phyloP scores from a whole-genome alignment of 2,888 invertebrate genomes.

The Priocnemis perturbator region DNA sequence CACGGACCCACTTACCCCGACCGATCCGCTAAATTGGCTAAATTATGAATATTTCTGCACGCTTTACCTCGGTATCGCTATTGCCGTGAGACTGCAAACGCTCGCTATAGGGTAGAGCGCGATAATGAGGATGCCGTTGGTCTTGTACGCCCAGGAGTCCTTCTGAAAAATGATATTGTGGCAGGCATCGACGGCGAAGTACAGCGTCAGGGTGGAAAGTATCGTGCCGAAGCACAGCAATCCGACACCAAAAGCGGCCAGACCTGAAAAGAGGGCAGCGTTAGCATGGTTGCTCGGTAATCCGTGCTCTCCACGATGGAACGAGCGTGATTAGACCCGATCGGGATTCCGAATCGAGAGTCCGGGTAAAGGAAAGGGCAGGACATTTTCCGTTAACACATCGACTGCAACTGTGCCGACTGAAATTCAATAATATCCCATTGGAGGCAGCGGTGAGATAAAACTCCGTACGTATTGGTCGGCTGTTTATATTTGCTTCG shows the following conservation, averaged over 20 bases:
- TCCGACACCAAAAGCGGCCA: constrained; percentile 64
- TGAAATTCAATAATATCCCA: too few relatives aligned
- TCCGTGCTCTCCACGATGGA: background rate
- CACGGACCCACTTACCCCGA: too few relatives aligned
- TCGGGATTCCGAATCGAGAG: too few relatives aligned
- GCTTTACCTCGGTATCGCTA: constrained; percentile 69
- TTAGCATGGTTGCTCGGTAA: background rate
- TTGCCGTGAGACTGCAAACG: constrained; percentile 66
- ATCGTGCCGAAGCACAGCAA: constrained; percentile 63
- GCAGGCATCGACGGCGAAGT: constrained; percentile 63
- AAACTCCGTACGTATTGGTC: too few relatives aligned
- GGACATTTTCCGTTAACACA: too few relatives aligned
- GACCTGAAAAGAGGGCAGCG: constrained; percentile 56
- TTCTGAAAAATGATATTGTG: constrained; percentile 63
- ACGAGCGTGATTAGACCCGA: too few relatives aligned
- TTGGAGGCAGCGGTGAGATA: too few relatives aligned
- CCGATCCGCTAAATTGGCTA: too few relatives aligned
- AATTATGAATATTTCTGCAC: background rate
- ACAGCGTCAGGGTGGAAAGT: constrained; percentile 63
- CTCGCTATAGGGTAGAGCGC: constrained; percentile 69
- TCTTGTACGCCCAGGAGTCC: constrained; percentile 64
- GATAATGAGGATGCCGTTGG: constrained; percentile 61
- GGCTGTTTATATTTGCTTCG: too few relatives aligned
- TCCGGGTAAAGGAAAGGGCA: too few relatives aligned
- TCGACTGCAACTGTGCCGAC: too few relatives aligned